These are phyloP conservation scores for Lithophane socia DNA, from an alignment of 2,888 invertebrate species.

Conservation along the genomic window DNA sequence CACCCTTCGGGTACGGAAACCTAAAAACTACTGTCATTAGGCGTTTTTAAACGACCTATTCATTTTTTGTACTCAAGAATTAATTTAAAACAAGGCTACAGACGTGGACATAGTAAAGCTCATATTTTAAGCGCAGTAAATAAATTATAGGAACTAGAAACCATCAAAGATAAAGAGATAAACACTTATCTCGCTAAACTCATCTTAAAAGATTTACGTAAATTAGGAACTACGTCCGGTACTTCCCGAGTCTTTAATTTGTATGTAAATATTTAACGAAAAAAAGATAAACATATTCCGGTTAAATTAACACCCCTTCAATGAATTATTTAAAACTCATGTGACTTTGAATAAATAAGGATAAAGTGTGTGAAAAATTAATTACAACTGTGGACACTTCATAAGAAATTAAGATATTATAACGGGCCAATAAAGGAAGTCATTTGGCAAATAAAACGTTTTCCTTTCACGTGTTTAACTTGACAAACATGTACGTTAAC, in stretches of 20 bases:
- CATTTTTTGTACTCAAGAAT: neutral
- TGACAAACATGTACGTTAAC: constrained; percentile 33
- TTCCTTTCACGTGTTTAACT: constrained; percentile 39
- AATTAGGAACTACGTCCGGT: constrained; percentile 25
- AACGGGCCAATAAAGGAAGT: neutral
- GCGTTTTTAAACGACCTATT: neutral
- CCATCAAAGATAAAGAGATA: neutral
- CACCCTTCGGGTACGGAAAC: no score
- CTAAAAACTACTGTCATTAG: neutral
- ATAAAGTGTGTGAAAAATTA: neutral
- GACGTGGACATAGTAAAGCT: neutral
- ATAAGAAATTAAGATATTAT: neutral
- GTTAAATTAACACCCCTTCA: constrained; percentile 14
- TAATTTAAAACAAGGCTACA: neutral
- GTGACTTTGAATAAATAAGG: constrained; percentile 9
- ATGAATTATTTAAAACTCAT: constrained; percentile 18
- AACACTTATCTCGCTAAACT: constrained; percentile 1
- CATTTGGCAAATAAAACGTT: constrained; percentile 38
- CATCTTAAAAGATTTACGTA: constrained; percentile 12
- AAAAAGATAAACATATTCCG: constrained; percentile 9
- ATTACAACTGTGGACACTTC: neutral
- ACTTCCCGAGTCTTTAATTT: constrained; percentile 11
- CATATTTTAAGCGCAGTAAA: neutral
- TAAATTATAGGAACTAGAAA: constrained; percentile 7
- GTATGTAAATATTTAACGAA: constrained; percentile 33